Percentiles rank a stretch among this genome's conserved stretches.
Evolutionary conservation across 1,140 invertebrate species (phyloP).

Genomic region (Ctenoplectra terminalis): DNA sequence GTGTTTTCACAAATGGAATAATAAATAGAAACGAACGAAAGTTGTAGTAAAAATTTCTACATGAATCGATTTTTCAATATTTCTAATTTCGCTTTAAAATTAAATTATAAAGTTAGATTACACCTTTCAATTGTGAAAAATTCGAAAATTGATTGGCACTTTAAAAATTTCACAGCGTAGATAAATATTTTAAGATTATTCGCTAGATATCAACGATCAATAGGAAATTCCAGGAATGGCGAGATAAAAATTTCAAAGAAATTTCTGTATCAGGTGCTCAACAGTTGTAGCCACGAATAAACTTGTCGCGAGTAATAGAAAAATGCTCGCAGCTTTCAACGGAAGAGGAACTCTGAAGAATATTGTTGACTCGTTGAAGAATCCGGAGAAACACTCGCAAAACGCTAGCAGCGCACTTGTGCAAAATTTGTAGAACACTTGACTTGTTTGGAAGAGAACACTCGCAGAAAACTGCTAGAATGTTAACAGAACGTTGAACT

Average conservation of each 20-base stretch:
- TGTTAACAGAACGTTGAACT: background rate
- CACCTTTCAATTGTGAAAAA: too few species aligned
- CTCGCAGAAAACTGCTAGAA: background rate
- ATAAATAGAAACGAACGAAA: too few species aligned
- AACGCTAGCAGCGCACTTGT: background rate
- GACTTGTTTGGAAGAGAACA: conserved; percentile 11
- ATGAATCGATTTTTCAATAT: too few species aligned
- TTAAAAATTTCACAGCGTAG: too few species aligned
- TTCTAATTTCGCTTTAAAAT: too few species aligned
- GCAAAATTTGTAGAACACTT: conserved; percentile 13
- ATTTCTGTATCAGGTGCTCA: background rate
- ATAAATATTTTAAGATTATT: too few species aligned
- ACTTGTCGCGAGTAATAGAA: background rate
- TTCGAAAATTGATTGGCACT: too few species aligned
- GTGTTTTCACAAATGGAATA: too few species aligned
- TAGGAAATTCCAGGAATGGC: too few species aligned
- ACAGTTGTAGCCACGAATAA: background rate
- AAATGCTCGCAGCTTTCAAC: background rate
- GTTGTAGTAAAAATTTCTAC: too few species aligned
- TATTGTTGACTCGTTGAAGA: conserved; percentile 9
- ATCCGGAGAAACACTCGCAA: background rate
- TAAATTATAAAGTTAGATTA: too few species aligned
- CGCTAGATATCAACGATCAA: too few species aligned
- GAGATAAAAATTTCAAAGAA: background rate
- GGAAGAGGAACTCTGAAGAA: background rate